Evolutionary conservation across 1,140 invertebrate species (phyloP), one percentile per base, ranked within the genome.

Genomic region (Rhysida immarginata): DNA sequence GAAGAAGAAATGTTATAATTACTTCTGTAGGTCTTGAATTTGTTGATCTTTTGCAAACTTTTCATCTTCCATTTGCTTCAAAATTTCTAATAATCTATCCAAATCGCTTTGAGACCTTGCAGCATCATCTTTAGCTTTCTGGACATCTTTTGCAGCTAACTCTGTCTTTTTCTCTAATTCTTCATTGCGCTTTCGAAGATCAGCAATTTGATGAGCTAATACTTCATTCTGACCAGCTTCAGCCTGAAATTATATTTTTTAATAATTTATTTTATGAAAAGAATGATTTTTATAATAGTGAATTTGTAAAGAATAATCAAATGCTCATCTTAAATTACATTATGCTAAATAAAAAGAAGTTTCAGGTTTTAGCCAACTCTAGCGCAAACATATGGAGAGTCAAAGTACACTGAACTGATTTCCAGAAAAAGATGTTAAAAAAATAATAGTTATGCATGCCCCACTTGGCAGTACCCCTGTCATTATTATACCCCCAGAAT

Each of bases 21-120:
- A 96, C 92, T 94, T 87, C 79, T 94, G 87, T 67, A 96, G 76
- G 69, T 96, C 91, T 75, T 87, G 83, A 59, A 96, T 95, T 70
- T 87, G 82, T 70, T 89, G 91, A 67, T 96, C 93, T 72, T 96
- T 94, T 60, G 84, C 77, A 66, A 90, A 89, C 70, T 95, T 91
- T 65, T 96, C 93, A 68, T 95, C 90, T 69, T 98, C 92, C 60
- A 83, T 83, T 80, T 93, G 92, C 75, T 95, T 88, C 65, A 96
- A 83, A 35, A 96, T 77, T 68, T 93, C 83, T 60, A 95, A 73
- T 57, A 96, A 71, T 63, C 91, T 75, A 68, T 97, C 92, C 57
- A 89, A 86, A 74, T 95, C 91, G 27, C 82, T 77, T 58, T 90
- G 79, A 44, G 85, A 81, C 62, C 85, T 79, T 64, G 81, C 79